Evolutionary conservation across 2,113 vertebrate genomes (phyloP).

Genomic region (Anhinga rufa): DNA sequence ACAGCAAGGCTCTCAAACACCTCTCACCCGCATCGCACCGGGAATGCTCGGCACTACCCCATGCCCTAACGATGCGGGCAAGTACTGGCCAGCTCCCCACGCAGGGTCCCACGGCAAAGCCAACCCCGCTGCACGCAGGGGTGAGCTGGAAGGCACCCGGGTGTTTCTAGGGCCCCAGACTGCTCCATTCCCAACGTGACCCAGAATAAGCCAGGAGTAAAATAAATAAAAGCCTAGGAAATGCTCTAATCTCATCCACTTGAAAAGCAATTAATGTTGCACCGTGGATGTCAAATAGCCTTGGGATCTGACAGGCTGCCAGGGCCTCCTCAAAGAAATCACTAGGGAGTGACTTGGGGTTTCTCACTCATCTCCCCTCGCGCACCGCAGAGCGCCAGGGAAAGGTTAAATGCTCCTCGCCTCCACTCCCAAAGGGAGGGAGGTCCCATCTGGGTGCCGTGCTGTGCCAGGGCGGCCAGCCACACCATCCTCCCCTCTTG

Average conservation of each 20-base stretch:
- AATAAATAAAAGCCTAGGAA: not conserved
- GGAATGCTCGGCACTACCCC: not conserved
- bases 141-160: not conserved
- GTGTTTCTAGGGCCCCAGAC: not conserved
- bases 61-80: not conserved
- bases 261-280: not conserved
- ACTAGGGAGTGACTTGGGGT: not conserved
- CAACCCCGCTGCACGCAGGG: not conserved
- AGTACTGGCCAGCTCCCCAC: not conserved
- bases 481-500: not conserved
- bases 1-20: not conserved
- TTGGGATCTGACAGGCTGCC: not conserved
- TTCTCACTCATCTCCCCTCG: not conserved
- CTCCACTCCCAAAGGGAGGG: not conserved
- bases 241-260: not conserved
- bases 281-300: not conserved
- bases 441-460: fast-evolving
- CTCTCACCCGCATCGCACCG: not conserved
- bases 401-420: not conserved
- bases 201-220: not conserved
- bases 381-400: not conserved
- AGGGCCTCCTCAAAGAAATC: not conserved
- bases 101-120: not conserved
- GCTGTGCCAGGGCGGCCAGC: not conserved
- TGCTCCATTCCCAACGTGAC: not conserved